Conservation (phyloP, 1,140 invertebrate genomes). For the Samia ricini region DNA sequence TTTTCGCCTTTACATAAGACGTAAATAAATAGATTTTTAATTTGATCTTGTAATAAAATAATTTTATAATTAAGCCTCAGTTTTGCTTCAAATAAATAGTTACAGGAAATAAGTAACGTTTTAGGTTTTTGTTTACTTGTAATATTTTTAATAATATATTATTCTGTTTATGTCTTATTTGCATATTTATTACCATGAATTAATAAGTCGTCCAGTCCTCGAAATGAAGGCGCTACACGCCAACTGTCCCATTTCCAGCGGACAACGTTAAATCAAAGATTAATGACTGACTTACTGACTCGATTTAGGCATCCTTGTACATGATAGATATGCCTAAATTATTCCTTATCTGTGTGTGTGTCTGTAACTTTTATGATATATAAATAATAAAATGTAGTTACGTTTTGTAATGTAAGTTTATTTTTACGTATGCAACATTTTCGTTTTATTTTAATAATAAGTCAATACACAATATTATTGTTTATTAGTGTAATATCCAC, state of each 20-base stretch:
- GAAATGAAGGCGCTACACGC: background rate
- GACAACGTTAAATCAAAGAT: background rate
- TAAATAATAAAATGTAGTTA: slow-evolving; percentile 20
- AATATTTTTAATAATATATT: background rate
- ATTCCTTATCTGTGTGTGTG: slow-evolving; percentile 62
- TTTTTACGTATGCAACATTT: background rate
- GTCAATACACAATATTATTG: background rate
- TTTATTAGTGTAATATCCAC: background rate
- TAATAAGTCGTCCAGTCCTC: background rate
- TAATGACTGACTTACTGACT: slow-evolving; percentile 61
- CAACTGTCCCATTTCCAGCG: background rate
- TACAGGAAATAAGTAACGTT: background rate
- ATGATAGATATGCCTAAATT: slow-evolving; percentile 63
- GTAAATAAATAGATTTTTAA: too few relatives aligned
- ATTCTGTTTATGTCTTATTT: background rate
- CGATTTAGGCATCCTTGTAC: slow-evolving; percentile 61
- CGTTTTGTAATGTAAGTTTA: background rate
- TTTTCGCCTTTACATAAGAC: too few relatives aligned
- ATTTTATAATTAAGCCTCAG: too few relatives aligned
- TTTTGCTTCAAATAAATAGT: background rate
- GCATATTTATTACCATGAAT: background rate
- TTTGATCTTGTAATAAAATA: too few relatives aligned
- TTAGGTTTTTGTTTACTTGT: background rate
- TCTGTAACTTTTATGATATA: slow-evolving; percentile 63
- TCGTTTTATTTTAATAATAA: background rate